phyloP scores from a whole-genome alignment of 2,113 vertebrate genomes.

The Prunella himalayana region DNA sequence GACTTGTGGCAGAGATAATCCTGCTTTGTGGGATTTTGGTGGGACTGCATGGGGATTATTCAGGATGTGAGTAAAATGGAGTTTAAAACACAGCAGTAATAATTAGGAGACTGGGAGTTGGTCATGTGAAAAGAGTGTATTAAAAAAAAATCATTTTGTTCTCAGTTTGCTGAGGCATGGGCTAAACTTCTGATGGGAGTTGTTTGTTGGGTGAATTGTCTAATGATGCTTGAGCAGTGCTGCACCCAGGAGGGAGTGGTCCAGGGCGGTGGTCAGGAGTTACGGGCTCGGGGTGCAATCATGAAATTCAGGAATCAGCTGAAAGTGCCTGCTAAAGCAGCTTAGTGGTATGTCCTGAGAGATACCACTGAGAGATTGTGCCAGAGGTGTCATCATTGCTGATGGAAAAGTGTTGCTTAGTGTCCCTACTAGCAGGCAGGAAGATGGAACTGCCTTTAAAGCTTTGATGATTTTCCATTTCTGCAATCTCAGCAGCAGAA shows the following conservation, averaged over 20 bases:
- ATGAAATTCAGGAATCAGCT: neutral
- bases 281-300: rapidly evolving
- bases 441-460: neutral
- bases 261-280: neutral
- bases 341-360: neutral
- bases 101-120: neutral
- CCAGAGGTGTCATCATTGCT: neutral
- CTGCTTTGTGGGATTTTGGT: neutral
- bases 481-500: neutral
- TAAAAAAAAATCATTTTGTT: neutral
- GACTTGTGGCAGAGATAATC: neutral
- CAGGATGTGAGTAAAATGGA: neutral
- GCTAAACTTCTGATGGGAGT: neutral
- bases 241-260: neutral
- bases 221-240: neutral
- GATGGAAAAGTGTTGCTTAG: neutral
- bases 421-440: neutral
- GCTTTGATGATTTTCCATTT: neutral
- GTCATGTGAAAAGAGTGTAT: conserved; percentile 22
- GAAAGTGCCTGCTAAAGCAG: neutral
- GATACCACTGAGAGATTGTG: neutral
- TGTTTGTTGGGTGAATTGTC: neutral
- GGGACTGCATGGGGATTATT: neutral
- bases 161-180: conserved; percentile 15
- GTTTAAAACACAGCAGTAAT: neutral